These are phyloP conservation scores for Tethya wilhelma DNA, from an alignment of 37 sponge, comb jelly and placozoan species.

Conservation along the genomic window DNA sequence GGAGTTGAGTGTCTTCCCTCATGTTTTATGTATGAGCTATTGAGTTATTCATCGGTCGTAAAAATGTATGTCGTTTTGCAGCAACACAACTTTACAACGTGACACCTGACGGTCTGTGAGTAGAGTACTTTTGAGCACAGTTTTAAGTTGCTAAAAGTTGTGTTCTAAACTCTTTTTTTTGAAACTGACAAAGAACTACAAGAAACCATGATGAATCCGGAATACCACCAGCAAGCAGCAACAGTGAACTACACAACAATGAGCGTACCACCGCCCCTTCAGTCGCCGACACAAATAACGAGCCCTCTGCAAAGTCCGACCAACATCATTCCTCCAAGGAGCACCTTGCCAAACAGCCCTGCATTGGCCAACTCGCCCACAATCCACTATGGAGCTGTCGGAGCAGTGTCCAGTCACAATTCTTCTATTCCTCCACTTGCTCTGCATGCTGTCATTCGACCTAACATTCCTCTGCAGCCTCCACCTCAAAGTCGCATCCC, in stretches of 20 bases:
- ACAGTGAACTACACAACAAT: not conserved
- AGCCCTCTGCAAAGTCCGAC: constrained; percentile 73
- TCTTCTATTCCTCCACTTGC: constrained; percentile 6
- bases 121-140: not conserved
- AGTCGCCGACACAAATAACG: not conserved
- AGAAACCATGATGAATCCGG: not conserved
- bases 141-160: not conserved
- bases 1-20: constrained; percentile 12
- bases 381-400: constrained; percentile 24
- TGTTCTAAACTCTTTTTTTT: not conserved
- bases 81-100: too few relatives aligned
- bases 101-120: not conserved
- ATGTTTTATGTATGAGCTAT: constrained; percentile 23
- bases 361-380: not conserved
- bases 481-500: constrained; percentile 34
- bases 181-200: not conserved
- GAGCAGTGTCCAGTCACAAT: not conserved
- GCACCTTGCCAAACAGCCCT: constrained; percentile 14
- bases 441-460: constrained; percentile 8
- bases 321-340: constrained; percentile 23
- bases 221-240: not conserved
- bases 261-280: not conserved
- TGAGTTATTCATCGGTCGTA: too few relatives aligned
- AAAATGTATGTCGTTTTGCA: too few relatives aligned
- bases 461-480: constrained; percentile 35